Base-by-base conservation (phyloP, 2,113 vertebrate species). In the Symphodus melops region DNA sequence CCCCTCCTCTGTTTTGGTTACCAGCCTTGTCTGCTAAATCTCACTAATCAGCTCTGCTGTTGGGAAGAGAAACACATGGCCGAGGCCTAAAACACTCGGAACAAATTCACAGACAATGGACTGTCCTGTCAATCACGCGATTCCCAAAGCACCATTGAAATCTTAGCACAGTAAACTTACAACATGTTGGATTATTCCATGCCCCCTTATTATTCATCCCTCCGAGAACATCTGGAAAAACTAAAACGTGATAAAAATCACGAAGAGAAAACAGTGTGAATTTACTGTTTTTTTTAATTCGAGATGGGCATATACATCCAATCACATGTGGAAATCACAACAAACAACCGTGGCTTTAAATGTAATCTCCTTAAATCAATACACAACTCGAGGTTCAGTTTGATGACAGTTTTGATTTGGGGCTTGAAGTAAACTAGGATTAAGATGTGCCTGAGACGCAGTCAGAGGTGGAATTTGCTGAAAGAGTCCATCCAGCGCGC, bases 1-100 rank as follows among this genome's bases (percentile, higher is more conserved):
- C 84, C 46, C 74, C 84, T 83, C 78, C 69, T 87, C 61, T 91
- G 86, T 90, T 92, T 86, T 90, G 84, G 88, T 88, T 91, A 88
- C 86, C 75, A 68, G 48, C 62, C 61, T 85, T 21, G 71, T 81
- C 88, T 89, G 88, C 63, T 76, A 33, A 86, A 75, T 36, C 53
- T 90, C 83, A 89, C 44, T 75, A 71, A 79, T 77, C 82, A 85
- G 54, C 61, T 44, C 68, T 28, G 62, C 70, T 75, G 81, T 80
- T 61, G 65, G 33, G 41, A 72, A 62, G 41, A 77, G 60, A 74
- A 81, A 81, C 53, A 68, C 72, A 75, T 71, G 60, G 21, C 55
- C 0, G 17, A 60, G 28, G 52, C 55, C 41, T 46, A 46, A 72
- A 7, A 48, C 8, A 0, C 19, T 37, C 33, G 53, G 10, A 61